Conservation (phyloP, 1,140 invertebrate genomes). For the Tachypleus tridentatus region DNA sequence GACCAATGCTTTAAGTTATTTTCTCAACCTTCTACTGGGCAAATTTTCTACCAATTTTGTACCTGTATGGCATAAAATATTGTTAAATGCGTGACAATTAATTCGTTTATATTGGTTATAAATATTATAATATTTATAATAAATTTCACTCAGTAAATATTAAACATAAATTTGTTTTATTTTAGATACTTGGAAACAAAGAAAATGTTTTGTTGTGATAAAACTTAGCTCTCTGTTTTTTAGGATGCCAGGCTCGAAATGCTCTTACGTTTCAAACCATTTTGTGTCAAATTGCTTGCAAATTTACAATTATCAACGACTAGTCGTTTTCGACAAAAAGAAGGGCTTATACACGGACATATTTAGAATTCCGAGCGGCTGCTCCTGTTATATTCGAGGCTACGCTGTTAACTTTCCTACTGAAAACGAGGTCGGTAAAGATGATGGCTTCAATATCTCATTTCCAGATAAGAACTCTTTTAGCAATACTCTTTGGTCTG, state of each 20-base stretch:
- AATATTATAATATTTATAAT: no score
- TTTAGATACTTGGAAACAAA: no score
- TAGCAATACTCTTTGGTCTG: conserved; percentile 23
- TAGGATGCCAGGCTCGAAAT: conserved; percentile 57
- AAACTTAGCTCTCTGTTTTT: conserved; percentile 24
- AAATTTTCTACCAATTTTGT: no score
- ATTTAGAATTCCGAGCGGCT: conserved; percentile 67
- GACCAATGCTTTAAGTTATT: no score
- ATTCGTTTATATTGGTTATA: no score
- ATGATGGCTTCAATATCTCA: not conserved
- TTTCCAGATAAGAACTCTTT: conserved; percentile 12
- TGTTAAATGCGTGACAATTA: no score
- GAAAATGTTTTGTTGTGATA: no score
- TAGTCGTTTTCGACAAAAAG: conserved; percentile 67
- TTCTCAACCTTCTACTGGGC: no score
- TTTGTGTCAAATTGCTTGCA: conserved; percentile 69
- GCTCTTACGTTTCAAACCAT: conserved; percentile 63
- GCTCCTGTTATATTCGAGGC: conserved; percentile 67
- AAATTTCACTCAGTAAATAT: no score
- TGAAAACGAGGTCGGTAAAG: not conserved
- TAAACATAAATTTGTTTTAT: no score
- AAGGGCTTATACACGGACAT: conserved; percentile 73
- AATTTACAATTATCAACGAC: conserved; percentile 73
- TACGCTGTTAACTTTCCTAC: conserved; percentile 29
- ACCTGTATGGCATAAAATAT: no score